Evolutionary conservation across 2,113 vertebrate species (phyloP), one percentile per base, ranked within the genome.

Genomic region (Nipponia nippon): DNA sequence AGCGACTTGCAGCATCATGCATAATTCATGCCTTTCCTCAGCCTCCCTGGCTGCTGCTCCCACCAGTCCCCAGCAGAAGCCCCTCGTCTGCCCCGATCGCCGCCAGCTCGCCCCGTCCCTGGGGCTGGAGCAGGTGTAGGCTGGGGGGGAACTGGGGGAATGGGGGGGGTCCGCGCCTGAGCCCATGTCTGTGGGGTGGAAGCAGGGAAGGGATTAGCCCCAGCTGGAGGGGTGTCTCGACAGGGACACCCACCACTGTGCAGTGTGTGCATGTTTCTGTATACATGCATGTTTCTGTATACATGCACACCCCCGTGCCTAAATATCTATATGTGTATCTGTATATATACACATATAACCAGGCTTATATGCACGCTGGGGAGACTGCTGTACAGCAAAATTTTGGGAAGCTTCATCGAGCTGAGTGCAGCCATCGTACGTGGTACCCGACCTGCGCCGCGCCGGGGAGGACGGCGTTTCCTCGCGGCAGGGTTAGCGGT

Each of bases 21-120:
- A 96, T 97, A 94, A 97, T 96, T 97, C 97, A 95, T 75, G 71
- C 46, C 62, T 58, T 73, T 72, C 80, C 82, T 75, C 73, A 13
- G 95, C 92, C 12, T 71, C 69, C 46, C 38, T 29, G 42, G 50
- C 91, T 34, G 72, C 90, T 62, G 83, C 89, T 76, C 90, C 89
- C 86, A 13, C 63, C 94, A 5, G 65, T 63, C 56, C 15, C 49
- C 46, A 27, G 56, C 77, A 67, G 34, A 63, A 75, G 38, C 30
- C 87, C 63, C 75, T 38, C 12, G 10, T 44, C 93, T 16, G 52
- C 29, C 13, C 47, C 12, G 20, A 16, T 55, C 2, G 91, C 77
- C 8, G 55, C 76, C 12, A 46, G 67, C 83, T 77, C 49, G 4
- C 20, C 82, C 76, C 2, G 1, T 66, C 75, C 72, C 86, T 6